phyloP scores from a whole-genome alignment of 2,113 vertebrate species.

The Sphaerodactylus townsendi region DNA sequence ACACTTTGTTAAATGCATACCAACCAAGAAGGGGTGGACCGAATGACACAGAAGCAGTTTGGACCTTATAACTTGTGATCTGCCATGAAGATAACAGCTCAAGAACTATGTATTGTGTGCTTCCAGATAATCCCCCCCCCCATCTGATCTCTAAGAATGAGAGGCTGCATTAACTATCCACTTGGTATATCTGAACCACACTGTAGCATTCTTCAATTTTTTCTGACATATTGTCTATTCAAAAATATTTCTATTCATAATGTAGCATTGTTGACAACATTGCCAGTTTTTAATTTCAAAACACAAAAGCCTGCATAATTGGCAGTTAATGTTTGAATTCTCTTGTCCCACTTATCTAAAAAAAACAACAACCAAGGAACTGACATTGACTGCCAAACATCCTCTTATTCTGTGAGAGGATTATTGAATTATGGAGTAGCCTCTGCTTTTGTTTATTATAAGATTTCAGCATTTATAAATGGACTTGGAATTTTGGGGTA shows the following conservation, averaged over 20 bases:
- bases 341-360: not conserved
- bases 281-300: not conserved
- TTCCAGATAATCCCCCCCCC: not conserved
- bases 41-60: not conserved
- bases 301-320: not conserved
- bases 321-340: not conserved
- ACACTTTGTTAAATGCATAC: not conserved
- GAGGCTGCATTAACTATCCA: too few relatives aligned
- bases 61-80: not conserved
- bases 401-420: not conserved
- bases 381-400: rapidly evolving
- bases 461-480: not conserved
- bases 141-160: not conserved
- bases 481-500: not conserved
- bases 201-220: not conserved
- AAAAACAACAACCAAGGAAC: not conserved
- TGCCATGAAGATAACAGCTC: too few relatives aligned
- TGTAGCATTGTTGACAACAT: not conserved
- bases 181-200: not conserved
- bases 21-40: not conserved
- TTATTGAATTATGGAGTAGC: not conserved
- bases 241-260: not conserved
- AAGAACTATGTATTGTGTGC: too few relatives aligned
- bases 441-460: not conserved
- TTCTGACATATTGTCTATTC: slow-evolving; percentile 6